phyloP scores from a whole-genome alignment of 2,888 invertebrate species.

The Aquatica leii region DNA sequence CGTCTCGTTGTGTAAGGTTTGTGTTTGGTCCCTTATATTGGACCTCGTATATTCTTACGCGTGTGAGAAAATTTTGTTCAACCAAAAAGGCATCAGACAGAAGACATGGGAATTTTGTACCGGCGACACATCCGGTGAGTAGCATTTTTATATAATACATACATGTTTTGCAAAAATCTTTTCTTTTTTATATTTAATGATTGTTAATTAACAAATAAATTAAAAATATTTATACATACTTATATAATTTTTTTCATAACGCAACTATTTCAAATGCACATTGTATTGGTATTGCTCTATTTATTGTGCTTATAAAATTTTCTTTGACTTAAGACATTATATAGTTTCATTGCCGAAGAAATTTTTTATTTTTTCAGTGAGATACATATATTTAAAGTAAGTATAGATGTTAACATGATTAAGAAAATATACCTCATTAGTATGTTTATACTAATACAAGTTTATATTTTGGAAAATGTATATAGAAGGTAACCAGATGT shows the following conservation, averaged over 20 bases:
- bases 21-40: constrained; percentile 27
- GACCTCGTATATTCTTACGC: constrained; percentile 30
- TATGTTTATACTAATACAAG: not conserved
- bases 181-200: not conserved
- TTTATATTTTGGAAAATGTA: not conserved
- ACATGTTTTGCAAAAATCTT: not conserved
- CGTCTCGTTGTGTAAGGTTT: constrained; percentile 32
- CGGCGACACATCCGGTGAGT: constrained; percentile 28
- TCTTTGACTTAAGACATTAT: no score
- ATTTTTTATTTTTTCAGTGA: no score
- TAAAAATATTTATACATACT: no score
- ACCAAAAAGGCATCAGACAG: constrained; percentile 11
- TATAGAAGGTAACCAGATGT: constrained; percentile 3
- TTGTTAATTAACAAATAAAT: no score
- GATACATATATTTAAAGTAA: no score
- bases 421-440: not conserved
- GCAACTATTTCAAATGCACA: no score
- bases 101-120: constrained; percentile 29
- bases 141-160: constrained; percentile 9
- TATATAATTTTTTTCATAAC: no score
- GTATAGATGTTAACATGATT: no score
- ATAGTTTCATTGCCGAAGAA: no score
- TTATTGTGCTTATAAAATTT: no score
- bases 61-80: constrained; percentile 24
- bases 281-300: no score